Percentiles rank a stretch among this genome's conserved stretches.
Conservation (phyloP, 2,113 vertebrate genomes). For the Pedetes capensis region DNA sequence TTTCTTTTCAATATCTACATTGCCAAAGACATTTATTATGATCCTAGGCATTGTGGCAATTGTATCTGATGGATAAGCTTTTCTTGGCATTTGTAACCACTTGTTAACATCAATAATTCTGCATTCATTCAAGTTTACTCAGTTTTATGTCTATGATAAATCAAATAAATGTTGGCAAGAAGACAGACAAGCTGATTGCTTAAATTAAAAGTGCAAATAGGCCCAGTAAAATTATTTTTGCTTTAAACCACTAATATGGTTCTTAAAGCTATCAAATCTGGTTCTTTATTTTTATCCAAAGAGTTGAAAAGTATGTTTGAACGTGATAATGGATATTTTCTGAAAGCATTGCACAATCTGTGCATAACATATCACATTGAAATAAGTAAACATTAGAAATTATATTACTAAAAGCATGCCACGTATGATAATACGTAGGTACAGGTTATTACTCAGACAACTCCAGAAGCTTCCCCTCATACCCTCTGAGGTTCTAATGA, state of each 20-base stretch:
- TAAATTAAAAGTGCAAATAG: neutral
- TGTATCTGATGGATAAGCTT: neutral
- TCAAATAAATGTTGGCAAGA: neutral
- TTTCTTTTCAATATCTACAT: neutral
- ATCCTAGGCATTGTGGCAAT: neutral
- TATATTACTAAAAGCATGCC: neutral
- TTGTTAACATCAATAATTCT: neutral
- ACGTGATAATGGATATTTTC: neutral
- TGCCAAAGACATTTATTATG: neutral
- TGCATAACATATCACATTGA: neutral
- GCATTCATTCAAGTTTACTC: neutral
- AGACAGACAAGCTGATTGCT: neutral
- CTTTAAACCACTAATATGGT: neutral
- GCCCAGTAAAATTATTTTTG: neutral
- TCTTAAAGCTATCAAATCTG: neutral
- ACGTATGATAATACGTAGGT: neutral
- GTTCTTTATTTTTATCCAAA: neutral
- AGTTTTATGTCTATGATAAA: neutral
- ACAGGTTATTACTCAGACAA: neutral
- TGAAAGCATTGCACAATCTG: neutral
- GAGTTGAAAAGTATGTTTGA: neutral
- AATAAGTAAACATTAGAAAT: neutral
- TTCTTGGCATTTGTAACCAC: neutral
- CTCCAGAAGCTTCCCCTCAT: neutral
- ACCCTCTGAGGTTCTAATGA: fast-evolving